Percentiles rank a stretch among this genome's conserved stretches.
Evolutionary conservation across 2,888 invertebrate species (phyloP).

Genomic region (Alsophila aescularia): DNA sequence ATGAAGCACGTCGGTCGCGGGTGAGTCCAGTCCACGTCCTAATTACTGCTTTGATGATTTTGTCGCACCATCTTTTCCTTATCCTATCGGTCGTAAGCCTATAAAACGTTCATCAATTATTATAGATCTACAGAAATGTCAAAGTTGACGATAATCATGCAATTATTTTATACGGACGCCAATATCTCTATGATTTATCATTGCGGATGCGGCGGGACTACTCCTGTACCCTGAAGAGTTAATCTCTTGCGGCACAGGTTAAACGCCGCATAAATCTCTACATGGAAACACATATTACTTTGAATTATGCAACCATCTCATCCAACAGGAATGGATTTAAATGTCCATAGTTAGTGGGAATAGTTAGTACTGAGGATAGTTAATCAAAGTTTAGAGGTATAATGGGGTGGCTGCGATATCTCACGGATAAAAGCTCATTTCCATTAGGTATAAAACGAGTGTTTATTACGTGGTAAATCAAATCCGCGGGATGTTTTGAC

Average conservation of each 20-base stretch:
- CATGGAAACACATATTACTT: conserved; percentile 38
- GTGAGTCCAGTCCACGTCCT: too few species aligned
- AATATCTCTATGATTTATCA: conserved; percentile 21
- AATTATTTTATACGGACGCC: neutral
- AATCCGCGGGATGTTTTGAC: conserved; percentile 80
- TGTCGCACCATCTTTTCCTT: too few species aligned
- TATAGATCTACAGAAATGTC: too few species aligned
- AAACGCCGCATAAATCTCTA: conserved; percentile 48
- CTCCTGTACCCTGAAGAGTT: conserved; percentile 33
- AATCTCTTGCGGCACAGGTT: conserved; percentile 43
- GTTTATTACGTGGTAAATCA: conserved; percentile 82
- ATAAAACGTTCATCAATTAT: too few species aligned
- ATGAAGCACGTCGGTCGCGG: too few species aligned
- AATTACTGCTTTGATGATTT: too few species aligned
- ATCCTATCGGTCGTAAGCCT: too few species aligned
- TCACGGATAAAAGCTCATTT: conserved; percentile 79
- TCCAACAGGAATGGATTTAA: conserved; percentile 13
- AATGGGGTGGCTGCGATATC: conserved; percentile 65
- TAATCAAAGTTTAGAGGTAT: conserved; percentile 62
- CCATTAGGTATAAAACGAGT: conserved; percentile 78
- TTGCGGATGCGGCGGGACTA: conserved; percentile 21
- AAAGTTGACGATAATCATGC: too few species aligned
- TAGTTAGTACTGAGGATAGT: conserved; percentile 41
- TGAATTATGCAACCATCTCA: conserved; percentile 40
- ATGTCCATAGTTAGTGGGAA: conserved; percentile 29